Base-by-base conservation (phyloP, 2,113 vertebrate genomes). In the Datnioides undecimradiatus region DNA sequence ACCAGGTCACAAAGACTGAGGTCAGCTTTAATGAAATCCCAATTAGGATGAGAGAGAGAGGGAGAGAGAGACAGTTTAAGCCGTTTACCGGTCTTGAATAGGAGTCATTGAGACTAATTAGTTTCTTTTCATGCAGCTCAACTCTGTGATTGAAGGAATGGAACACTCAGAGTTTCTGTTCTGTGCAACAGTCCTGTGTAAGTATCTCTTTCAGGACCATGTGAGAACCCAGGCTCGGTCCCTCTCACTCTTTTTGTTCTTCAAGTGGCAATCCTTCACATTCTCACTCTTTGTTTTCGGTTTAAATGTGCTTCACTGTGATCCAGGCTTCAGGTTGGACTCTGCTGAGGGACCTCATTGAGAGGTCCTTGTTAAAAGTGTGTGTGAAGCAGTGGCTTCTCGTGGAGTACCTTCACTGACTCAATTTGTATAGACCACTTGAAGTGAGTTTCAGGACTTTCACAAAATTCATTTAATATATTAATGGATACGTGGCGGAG, bases 71-170 rank as follows among this genome's bases (percentile, higher is more conserved):
- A 62, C 41, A 25, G 25, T 43, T 79, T 29, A 70, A 73, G 54
- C 52, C 41, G 25, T 58, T 65, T 14, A 58, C 46, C 27, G 3
- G n/a, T 51, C 60, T 66, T 78, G 23, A 85, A 60, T 27, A 12
- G 65, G 62, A 73, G 34, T 82, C 84, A 82, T 58, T 70, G 55
- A 87, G 63, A 76, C 83, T 70, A 80, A 84, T 84, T 64, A 82
- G 27, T 63, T 82, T 59, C 69, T 31, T 43, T 80, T 80, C 75
- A 86, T 45, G 41, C 10, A 12, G 25, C 57, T 65, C 27, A 73
- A 31, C 19, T 34, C 40, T 19, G 40, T 41, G 40, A 76, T 6
- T 48, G 45, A 75, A 36, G 23, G 45, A 40, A 38, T 79, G 27
- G 71, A 86, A 7, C 58, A 81, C 51, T 83, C 72, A 29, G 49